Conservation (phyloP, 2,797 vertebrate species). For the Arnoldichthys spilopterus region DNA sequence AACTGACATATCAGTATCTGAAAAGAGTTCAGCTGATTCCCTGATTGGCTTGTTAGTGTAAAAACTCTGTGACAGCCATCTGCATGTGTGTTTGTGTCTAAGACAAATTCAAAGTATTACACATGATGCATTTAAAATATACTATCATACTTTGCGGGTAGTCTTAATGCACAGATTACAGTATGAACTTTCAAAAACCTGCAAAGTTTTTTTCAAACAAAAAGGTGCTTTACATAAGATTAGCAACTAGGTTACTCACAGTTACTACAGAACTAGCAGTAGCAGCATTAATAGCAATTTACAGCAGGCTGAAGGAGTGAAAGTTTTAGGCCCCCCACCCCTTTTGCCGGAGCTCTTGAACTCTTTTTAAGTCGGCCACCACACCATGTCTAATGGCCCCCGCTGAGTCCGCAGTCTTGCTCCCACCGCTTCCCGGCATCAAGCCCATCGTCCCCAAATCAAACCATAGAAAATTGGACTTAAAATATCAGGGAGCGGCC, state of each 20-base stretch:
- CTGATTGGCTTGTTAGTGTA: not conserved
- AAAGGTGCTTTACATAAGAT: slow-evolving; percentile 24
- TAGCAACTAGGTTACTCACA: slow-evolving; percentile 16
- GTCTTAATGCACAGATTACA: too few species aligned
- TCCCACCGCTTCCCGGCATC: slow-evolving; percentile 75
- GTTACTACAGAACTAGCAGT: slow-evolving; percentile 23
- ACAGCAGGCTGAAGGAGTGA: slow-evolving; percentile 35
- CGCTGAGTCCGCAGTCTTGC: slow-evolving; percentile 80
- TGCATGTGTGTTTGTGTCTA: not conserved
- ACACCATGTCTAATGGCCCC: slow-evolving; percentile 87
- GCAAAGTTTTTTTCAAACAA: too few species aligned
- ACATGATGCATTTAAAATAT: too few species aligned
- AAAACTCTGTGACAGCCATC: not conserved
- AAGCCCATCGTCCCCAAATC: slow-evolving; percentile 67
- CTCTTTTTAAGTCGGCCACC: slow-evolving; percentile 84
- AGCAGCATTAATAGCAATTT: slow-evolving; percentile 40
- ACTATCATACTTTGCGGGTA: too few species aligned
- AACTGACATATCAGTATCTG: not conserved
- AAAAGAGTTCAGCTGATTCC: not conserved
- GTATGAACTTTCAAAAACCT: too few species aligned
- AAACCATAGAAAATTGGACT: slow-evolving; percentile 71
- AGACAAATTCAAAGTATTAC: too few species aligned
- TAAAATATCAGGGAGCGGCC: slow-evolving; percentile 80
- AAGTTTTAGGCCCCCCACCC: slow-evolving; percentile 47
- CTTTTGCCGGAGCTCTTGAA: slow-evolving; percentile 71